phyloP scores from a whole-genome alignment of 1,140 invertebrate species.

The Leucophenga varia region DNA sequence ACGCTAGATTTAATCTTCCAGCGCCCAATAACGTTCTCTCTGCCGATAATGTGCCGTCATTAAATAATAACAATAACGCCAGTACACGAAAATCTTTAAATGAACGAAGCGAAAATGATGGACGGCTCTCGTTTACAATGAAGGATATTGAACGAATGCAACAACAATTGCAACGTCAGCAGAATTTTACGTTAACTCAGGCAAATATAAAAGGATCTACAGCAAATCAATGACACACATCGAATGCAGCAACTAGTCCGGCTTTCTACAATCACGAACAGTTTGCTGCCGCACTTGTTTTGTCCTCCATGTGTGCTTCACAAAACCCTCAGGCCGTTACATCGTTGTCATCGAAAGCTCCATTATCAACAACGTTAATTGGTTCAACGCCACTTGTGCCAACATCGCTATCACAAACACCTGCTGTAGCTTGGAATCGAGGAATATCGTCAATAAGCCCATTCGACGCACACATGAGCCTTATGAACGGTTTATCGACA shows the following conservation, averaged over 20 bases:
- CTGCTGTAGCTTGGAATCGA: slow-evolving; percentile 17
- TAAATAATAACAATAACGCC: slow-evolving; percentile 3
- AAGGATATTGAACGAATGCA: too few species aligned
- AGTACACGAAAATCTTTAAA: too few species aligned
- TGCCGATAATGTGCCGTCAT: too few species aligned
- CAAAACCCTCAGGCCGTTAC: slow-evolving; percentile 19
- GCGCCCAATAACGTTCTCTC: too few species aligned
- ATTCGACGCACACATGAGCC: too few species aligned
- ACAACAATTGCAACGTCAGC: too few species aligned
- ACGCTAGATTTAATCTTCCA: background rate
- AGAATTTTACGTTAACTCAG: too few species aligned
- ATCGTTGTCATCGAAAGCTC: too few species aligned
- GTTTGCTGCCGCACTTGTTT: slow-evolving; percentile 43
- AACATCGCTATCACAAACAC: slow-evolving; percentile 12
- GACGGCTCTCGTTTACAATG: too few species aligned
- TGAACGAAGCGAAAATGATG: too few species aligned
- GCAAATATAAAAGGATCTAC: slow-evolving; percentile 13
- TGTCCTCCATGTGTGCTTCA: slow-evolving; percentile 41
- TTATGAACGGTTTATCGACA: background rate
- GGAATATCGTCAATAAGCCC: background rate
- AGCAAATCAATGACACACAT: slow-evolving; percentile 42
- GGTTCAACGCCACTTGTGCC: slow-evolving; percentile 15
- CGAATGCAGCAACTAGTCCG: slow-evolving; percentile 39
- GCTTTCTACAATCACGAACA: slow-evolving; percentile 49
- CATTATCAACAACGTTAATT: too few species aligned